Evolutionary conservation across 2,797 vertebrate species (phyloP).

Genomic region (Vultur gryphus): DNA sequence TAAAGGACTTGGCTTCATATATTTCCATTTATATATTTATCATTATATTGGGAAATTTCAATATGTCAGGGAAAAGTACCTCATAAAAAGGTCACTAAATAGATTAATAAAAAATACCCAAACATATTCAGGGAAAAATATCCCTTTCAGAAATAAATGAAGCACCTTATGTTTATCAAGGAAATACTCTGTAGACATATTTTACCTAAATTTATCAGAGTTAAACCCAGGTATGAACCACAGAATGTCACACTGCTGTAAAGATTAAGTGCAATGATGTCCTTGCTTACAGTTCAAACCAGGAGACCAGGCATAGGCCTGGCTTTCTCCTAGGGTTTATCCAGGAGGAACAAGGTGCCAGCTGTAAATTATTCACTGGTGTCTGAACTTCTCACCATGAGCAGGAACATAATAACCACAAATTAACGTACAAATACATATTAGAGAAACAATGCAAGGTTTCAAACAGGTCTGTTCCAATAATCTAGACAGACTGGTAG

Average conservation of each 20-base stretch:
- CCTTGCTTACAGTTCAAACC: not conserved
- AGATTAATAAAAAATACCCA: not conserved
- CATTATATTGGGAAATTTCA: not conserved
- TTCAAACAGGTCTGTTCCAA: not conserved
- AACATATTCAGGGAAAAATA: not conserved
- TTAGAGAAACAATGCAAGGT: not conserved
- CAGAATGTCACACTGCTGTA: not conserved
- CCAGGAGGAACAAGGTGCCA: not conserved
- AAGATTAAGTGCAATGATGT: not conserved
- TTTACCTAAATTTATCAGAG: not conserved
- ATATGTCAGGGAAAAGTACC: not conserved
- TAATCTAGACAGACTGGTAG: not conserved
- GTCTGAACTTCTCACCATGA: not conserved
- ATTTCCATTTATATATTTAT: not conserved
- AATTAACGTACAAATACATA: not conserved
- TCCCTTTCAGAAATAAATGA: not conserved
- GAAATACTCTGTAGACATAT: not conserved
- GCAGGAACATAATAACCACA: not conserved
- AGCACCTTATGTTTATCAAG: not conserved
- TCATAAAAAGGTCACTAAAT: not conserved
- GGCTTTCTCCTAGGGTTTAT: not conserved
- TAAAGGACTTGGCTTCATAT: not conserved
- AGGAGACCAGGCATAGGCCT: not conserved
- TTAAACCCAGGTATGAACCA: not conserved
- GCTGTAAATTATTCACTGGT: not conserved